Evolutionary conservation across 1,140 invertebrate genomes (phyloP), one percentile per base, ranked within the genome.

Genomic region (Drosophila micromelanica): DNA sequence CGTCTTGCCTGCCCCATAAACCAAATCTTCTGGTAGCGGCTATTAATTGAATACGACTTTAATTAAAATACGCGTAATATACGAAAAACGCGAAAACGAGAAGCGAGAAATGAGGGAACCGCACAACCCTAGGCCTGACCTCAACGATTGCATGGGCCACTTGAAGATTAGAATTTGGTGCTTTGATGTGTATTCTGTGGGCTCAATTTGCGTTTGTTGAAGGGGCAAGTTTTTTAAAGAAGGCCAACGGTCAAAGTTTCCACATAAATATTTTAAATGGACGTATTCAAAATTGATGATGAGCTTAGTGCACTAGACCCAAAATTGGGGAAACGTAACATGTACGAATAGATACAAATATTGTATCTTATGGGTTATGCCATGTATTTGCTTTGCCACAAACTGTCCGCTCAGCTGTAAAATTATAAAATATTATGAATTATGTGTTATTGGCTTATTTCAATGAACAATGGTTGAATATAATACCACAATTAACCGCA

Each of bases 41-140:
- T 40, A 78, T 76, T 82, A 85, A 80, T 80, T 80, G 78, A 85
- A 87, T 78, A 65, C 65, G 74, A 75, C 54, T 54, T 67, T 87
- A 87, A 86, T 86, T 78, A 74, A 57, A 82, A 86, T 68, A 43
- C 61, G 42, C 60, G 42, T 23, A 61, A 51, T 38, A 37, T 38
- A 15, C 32, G 13, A 45, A 27, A 13, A 57, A 9, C n/a, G 13
- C 32, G 40, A 13, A 57, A 5, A n/a, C n/a, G 13, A 45, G 40
- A 13, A 57, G 5, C n/a, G 13, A 45, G 40, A 13, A 57, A 5
- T 8, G 1, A 11, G 27, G 40, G 40, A 30, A 45, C 17, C 30
- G 35, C 51, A n/a, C 15, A 54, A 27, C 54, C 54, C 43, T 27
- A 17, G 23, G 37, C 23, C 40, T 55, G 52, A 59, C 56, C 55